These are phyloP conservation scores for Fratercula arctica DNA, from an alignment of 2,797 vertebrate species.

Conservation along the genomic window DNA sequence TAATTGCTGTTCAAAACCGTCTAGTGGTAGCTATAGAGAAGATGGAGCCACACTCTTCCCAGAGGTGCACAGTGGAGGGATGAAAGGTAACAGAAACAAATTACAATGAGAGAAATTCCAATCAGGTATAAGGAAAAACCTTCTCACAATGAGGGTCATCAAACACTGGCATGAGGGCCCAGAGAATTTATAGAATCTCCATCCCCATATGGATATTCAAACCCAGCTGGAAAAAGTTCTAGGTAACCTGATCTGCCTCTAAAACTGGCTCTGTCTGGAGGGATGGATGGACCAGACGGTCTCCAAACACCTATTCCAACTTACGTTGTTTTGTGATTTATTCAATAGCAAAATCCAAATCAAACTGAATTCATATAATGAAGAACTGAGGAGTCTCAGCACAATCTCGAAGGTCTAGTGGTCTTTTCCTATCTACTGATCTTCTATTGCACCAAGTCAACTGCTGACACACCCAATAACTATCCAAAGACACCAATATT, in stretches of 20 bases:
- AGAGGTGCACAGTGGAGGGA: not conserved
- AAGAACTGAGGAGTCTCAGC: not conserved
- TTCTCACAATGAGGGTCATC: not conserved
- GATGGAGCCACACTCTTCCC: not conserved
- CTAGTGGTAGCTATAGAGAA: not conserved
- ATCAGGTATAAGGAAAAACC: not conserved
- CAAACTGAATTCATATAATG: not conserved
- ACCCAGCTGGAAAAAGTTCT: not conserved
- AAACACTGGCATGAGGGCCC: not conserved
- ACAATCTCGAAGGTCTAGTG: not conserved
- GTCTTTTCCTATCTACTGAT: not conserved
- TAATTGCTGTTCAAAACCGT: not conserved
- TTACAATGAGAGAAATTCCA: not conserved
- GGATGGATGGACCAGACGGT: not conserved
- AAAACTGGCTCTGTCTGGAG: not conserved
- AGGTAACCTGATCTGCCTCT: not conserved
- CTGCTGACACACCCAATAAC: not conserved
- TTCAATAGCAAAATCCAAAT: not conserved
- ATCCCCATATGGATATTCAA: not conserved
- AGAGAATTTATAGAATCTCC: not conserved
- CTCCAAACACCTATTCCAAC: not conserved
- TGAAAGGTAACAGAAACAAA: not conserved
- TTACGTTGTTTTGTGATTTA: not conserved
- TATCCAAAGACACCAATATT: not conserved
- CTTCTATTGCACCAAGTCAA: not conserved